Base-by-base conservation (phyloP, 2,888 invertebrate genomes). In the Sinhomidia bicolor region DNA sequence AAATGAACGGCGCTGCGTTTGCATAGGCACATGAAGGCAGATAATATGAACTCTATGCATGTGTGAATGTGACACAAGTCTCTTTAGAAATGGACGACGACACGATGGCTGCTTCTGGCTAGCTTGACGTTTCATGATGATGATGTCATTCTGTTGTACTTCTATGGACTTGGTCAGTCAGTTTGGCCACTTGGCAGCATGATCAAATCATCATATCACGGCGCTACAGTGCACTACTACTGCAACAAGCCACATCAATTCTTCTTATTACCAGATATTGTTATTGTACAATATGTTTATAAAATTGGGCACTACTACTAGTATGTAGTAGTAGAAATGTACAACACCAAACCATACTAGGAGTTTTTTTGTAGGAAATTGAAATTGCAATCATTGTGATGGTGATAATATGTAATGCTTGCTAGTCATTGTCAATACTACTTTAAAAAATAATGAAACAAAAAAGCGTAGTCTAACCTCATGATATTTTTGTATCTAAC, bases 121-220 rank as follows among this genome's bases (percentile, higher is more conserved):
- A 41, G 44, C 41, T 41, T 41, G 41, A 41, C 41, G 68, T 71
- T 71, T n/a, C n/a, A n/a, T n/a, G n/a, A n/a, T 36, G 41, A 44
- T 71, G 68, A 71, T 71, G 68, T 71, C 68, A 71, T 71, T 60
- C 29, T 62, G 9, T 10, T 51, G 51, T 57, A 29, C 47, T 9
- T 14, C 10, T 26, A 12, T 60, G 60, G 10, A 26, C 29, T 60
- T 60, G 60, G 29, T 60, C 26, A 60, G 29, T 23, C 29, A 60
- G 14, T 60, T 60, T 29, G 29, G 29, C 60, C 14, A 60, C 60
- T 60, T 60, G 26, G 60, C 60, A 26, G 12, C 17, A 51, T 51
- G n/a, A n/a, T n/a, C n/a, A n/a, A n/a, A n/a, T n/a, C n/a, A n/a
- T n/a, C n/a, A n/a, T n/a, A n/a, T n/a, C n/a, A n/a, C n/a, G n/a